Percentiles rank a stretch among this genome's conserved stretches.
These are phyloP conservation scores for Pachyrhynchus sulphureomaculatus DNA, from an alignment of 1,140 invertebrate genomes.

Conservation along the genomic window DNA sequence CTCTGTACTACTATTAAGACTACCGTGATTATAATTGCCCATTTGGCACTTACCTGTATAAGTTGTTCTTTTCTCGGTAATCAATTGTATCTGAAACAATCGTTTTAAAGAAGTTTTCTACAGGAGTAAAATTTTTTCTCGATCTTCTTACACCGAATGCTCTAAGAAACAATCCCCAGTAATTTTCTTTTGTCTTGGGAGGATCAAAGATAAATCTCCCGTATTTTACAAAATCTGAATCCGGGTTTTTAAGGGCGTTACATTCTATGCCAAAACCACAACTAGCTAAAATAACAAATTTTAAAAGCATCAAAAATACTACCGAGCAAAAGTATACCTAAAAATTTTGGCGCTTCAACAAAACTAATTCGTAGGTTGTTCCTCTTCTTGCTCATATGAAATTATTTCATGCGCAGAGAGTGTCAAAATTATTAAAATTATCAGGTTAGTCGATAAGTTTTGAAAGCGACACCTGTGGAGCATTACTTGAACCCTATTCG, in stretches of 20 bases:
- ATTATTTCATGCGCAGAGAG: too few species aligned
- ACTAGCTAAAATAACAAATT: conserved; percentile 1
- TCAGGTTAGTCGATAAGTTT: too few species aligned
- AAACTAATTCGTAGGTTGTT: too few species aligned
- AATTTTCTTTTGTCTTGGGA: background rate
- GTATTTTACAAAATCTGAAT: conserved; percentile 12
- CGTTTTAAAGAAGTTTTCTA: conserved; percentile 8
- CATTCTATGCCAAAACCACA: conserved; percentile 17
- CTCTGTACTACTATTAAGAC: too few species aligned
- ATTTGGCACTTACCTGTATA: background rate
- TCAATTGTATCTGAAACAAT: conserved; percentile 3
- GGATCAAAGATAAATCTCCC: conserved; percentile 9
- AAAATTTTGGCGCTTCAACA: too few species aligned
- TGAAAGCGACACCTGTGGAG: too few species aligned
- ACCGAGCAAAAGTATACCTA: too few species aligned
- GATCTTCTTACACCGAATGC: background rate
- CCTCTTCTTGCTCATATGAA: too few species aligned
- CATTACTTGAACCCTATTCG: too few species aligned
- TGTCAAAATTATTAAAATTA: too few species aligned
- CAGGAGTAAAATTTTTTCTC: background rate
- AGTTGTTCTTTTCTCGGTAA: conserved; percentile 3
- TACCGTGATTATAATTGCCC: background rate
- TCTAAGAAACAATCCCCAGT: background rate
- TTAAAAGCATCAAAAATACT: too few species aligned
- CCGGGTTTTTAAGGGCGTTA: conserved; percentile 12